phyloP scores from a whole-genome alignment of 2,113 vertebrate genomes.

The Cyrtonyx montezumae region DNA sequence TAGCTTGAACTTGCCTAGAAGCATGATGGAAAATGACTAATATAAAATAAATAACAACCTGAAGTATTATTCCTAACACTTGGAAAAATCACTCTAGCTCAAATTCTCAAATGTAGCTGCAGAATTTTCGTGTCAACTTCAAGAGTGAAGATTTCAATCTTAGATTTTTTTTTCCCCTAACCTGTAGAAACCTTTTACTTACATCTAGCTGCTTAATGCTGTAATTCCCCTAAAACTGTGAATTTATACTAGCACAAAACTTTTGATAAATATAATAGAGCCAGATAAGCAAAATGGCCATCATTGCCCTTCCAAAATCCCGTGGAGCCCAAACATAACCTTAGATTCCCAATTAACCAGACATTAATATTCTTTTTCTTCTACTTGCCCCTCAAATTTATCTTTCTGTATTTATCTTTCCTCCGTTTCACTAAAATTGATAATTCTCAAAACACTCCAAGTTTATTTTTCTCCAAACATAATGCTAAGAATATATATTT shows the following conservation, averaged over 20 bases:
- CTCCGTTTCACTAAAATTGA: neutral
- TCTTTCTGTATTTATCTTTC: neutral
- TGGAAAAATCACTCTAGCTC: neutral
- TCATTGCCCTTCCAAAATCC: neutral
- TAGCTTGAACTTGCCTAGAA: neutral
- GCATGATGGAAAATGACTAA: neutral
- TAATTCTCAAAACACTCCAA: neutral
- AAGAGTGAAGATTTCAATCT: neutral
- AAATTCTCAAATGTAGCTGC: neutral
- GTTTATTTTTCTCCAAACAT: neutral
- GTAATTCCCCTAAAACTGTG: neutral
- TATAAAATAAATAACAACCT: neutral
- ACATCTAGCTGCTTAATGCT: neutral
- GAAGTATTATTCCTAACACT: neutral
- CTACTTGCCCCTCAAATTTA: neutral
- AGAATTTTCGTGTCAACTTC: neutral
- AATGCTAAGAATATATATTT: neutral
- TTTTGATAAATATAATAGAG: neutral
- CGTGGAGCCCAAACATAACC: neutral
- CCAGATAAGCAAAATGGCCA: neutral
- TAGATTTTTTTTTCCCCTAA: neutral
- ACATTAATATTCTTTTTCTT: neutral
- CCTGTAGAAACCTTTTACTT: neutral
- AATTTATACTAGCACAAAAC: neutral
- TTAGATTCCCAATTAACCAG: neutral